Conservation (phyloP, 2,113 vertebrate genomes). For the Labeo catla region DNA sequence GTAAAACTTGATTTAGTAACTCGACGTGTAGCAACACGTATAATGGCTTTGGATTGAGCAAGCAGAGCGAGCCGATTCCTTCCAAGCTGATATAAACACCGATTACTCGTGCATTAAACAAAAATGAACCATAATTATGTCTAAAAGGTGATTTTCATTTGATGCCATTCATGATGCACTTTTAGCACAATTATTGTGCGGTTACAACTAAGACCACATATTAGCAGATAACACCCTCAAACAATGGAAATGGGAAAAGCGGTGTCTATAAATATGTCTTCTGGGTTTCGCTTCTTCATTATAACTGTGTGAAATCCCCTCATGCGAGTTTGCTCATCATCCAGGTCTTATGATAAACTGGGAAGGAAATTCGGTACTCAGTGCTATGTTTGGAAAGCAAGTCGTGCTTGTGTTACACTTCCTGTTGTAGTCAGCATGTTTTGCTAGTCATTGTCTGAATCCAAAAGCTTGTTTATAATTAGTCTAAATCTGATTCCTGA, state of each 20-base stretch:
- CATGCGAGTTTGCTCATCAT: not conserved
- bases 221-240: not conserved
- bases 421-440: slow-evolving; percentile 12
- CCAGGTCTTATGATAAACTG: not conserved
- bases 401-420: not conserved
- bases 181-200: not conserved
- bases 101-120: not conserved
- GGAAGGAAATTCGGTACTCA: not conserved
- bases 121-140: not conserved
- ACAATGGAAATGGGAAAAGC: not conserved
- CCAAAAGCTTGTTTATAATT: not conserved
- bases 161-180: not conserved
- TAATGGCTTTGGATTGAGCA: not conserved
- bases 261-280: not conserved
- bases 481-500: not conserved
- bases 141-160: not conserved
- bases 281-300: slow-evolving; percentile 42
- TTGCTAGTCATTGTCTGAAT: not conserved
- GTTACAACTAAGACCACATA: not conserved
- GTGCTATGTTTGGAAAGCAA: slow-evolving; percentile 26
- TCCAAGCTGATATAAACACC: too few species aligned
- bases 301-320: not conserved
- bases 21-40: not conserved
- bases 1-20: not conserved
- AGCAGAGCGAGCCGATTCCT: not conserved